Conservation (phyloP, 2,113 vertebrate species). For the Isurus oxyrinchus region DNA sequence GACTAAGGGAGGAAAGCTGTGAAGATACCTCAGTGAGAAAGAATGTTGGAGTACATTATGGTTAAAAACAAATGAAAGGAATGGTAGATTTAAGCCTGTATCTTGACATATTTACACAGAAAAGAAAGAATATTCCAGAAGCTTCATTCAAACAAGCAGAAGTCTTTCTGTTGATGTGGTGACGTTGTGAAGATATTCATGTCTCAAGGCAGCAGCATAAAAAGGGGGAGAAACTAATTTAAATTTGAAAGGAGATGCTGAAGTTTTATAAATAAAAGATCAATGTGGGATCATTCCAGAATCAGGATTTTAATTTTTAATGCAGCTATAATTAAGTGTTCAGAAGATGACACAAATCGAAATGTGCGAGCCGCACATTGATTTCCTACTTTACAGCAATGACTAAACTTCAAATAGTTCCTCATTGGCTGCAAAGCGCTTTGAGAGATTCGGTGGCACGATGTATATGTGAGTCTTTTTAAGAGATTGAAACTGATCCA, state of each 20-base stretch:
- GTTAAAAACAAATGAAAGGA: background rate
- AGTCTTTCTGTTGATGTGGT: background rate
- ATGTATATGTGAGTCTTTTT: background rate
- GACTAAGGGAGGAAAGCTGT: background rate
- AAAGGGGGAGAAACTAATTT: background rate
- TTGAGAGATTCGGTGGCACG: background rate
- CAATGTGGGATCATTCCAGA: background rate
- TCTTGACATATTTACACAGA: background rate
- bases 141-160: background rate
- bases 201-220: background rate
- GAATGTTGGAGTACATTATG: background rate
- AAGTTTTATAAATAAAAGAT: constrained; percentile 28
- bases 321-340: background rate
- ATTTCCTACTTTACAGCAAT: background rate
- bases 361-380: background rate
- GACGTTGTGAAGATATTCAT: background rate
- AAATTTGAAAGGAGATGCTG: background rate
- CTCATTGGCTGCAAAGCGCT: background rate
- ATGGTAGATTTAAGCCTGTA: background rate
- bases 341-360: background rate
- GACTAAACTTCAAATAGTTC: background rate
- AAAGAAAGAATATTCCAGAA: background rate
- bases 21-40: background rate
- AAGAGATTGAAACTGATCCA: background rate
- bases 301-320: constrained; percentile 27